A percentile compares a stretch with the other conserved stretches of the same genome.
Conservation (phyloP, 35 echinoderm and acorn worm species). For the Diadema setosum region DNA sequence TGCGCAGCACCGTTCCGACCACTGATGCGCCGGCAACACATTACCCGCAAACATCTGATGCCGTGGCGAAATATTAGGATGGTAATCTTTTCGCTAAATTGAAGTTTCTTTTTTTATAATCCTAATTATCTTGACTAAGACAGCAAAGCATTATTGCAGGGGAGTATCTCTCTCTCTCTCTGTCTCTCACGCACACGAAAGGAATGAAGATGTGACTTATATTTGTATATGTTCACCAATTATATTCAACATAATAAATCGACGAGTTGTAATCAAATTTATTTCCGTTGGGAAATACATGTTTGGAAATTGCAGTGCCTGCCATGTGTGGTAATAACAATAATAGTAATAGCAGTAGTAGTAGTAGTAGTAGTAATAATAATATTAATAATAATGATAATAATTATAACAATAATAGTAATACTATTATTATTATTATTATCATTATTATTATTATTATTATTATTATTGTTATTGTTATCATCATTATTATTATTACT, state of each 20-base stretch:
- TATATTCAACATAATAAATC: not conserved
- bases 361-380: not conserved
- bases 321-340: too few species aligned
- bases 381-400: not conserved
- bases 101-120: too few species aligned
- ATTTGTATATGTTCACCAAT: not conserved
- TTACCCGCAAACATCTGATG: too few species aligned
- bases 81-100: too few species aligned
- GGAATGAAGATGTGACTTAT: not conserved
- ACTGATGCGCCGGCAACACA: too few species aligned
- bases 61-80: too few species aligned
- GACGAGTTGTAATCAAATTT: not conserved
- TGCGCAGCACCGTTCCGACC: too few species aligned
- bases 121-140: too few species aligned
- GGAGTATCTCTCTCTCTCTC: not conserved
- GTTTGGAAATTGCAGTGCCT: too few species aligned
- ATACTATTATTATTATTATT: not conserved
- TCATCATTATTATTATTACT: not conserved
- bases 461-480: not conserved
- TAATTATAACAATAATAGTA: not conserved
- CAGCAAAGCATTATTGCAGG: too few species aligned
- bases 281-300: not conserved
- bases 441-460: not conserved
- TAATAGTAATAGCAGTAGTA: not conserved
- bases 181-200: not conserved